Percentiles rank a stretch among this genome's conserved stretches.
These are phyloP conservation scores for Phymastichus coffea DNA, from an alignment of 1,140 invertebrate genomes.

Conservation along the genomic window DNA sequence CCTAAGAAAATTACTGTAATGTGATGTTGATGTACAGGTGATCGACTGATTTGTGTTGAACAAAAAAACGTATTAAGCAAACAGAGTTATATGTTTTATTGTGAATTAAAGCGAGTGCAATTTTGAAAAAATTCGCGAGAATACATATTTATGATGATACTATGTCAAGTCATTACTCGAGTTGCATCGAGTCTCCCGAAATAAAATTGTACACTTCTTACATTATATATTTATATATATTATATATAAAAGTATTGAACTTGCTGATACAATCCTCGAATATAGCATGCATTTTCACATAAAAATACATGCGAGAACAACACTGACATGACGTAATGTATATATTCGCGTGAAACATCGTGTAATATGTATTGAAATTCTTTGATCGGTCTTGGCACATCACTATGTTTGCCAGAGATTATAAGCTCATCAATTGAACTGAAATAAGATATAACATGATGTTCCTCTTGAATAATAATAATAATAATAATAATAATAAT, in stretches of 20 bases:
- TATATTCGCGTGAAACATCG: constrained; percentile 25
- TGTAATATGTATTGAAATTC: constrained; percentile 22
- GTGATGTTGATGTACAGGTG: constrained; percentile 17
- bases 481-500: too few species aligned
- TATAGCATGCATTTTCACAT: background rate
- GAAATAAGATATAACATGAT: constrained; percentile 13
- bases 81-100: constrained; percentile 11
- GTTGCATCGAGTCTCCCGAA: constrained; percentile 4
- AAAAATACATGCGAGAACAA: background rate
- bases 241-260: constrained; percentile 6
- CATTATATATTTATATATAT: background rate
- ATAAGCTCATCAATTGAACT: constrained; percentile 5
- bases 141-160: constrained; percentile 17
- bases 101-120: constrained; percentile 8
- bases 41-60: constrained; percentile 22
- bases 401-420: constrained; percentile 6
- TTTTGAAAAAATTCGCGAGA: constrained; percentile 17
- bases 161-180: constrained; percentile 11
- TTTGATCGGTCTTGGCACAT: constrained; percentile 12
- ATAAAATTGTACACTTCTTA: constrained; percentile 5
- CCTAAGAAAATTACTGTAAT: constrained; percentile 4
- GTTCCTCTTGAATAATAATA: constrained; percentile 15
- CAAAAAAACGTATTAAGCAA: constrained; percentile 16
- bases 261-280: background rate
- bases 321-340: constrained; percentile 11